Evolutionary conservation across 2,113 vertebrate genomes (phyloP), one percentile per base, ranked within the genome.

Genomic region (Neodontobutis hainanensis): DNA sequence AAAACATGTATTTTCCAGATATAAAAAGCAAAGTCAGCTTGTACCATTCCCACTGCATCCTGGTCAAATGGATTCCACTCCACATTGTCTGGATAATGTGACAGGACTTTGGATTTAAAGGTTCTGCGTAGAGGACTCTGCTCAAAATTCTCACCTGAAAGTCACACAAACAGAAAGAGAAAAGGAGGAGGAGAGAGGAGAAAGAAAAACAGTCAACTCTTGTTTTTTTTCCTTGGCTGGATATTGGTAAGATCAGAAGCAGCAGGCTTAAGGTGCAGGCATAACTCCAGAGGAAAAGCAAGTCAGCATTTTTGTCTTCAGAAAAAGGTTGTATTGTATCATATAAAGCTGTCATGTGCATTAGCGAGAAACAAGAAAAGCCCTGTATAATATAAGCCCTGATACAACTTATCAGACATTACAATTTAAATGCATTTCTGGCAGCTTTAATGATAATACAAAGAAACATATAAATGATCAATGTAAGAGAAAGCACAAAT

Each of bases 61-160:
- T 99, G 97, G 89, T 99, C 97, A 89, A 99, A 99, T 10, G 96
- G 95, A 86, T 95, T 99, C 97, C 97, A 99, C 87, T 99, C 97
- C 64, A 99, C 96, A 85, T 98, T 99, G 70, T 98, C 96, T 46
- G 97, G 97, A 91, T 96, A 99, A 78, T 96, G 96, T 80, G 97
- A 96, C 78, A 99, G 93, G 87, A 99, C 97, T 92, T 99, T 99
- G 86, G 97, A 99, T 87, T 99, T 99, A 88, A 99, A 99, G 78
- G 97, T 98, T 92, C 97, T 94, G 89, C 96, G 93, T 84, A 99
- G 80, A 0, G 97, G 97, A 90, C 96, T 99, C 93, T 98, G 97
- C 90, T 99, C 97, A 94, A 99, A 99, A 93, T 99, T 98, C 86
- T 99, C 97, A 92, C 97, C 97, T 99, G 87, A 40, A 87, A 90